These are phyloP conservation scores for Palloptera scutellata DNA, from an alignment of 2,888 invertebrate species.

Conservation along the genomic window DNA sequence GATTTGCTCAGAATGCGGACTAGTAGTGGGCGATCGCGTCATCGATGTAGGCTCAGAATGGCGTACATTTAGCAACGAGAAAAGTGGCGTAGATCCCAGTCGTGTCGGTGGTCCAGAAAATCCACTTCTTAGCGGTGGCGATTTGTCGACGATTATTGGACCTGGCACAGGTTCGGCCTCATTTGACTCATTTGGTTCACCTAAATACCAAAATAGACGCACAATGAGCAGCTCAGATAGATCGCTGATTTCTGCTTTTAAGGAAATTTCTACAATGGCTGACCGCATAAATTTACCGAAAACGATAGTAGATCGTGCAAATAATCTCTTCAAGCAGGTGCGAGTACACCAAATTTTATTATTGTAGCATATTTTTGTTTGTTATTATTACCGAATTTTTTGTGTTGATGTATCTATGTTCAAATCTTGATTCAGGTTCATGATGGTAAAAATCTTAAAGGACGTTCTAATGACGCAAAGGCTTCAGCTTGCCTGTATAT, in stretches of 20 bases:
- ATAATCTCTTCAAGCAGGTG: constrained; percentile 95
- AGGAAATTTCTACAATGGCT: constrained; percentile 98
- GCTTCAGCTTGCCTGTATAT: constrained; percentile 99
- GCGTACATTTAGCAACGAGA: constrained; percentile 99
- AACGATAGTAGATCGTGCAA: constrained; percentile 96
- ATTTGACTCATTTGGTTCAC: constrained; percentile 85
- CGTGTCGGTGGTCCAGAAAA: constrained; percentile 99
- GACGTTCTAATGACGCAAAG: constrained; percentile 96
- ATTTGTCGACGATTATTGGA: constrained; percentile 95
- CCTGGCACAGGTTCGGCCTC: constrained; percentile 80
- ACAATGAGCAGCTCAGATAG: constrained; percentile 94
- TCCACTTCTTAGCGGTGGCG: constrained; percentile 92
- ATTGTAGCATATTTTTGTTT: background rate
- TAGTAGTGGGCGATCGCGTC: constrained; percentile 98
- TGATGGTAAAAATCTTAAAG: constrained; percentile 94
- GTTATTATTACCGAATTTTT: background rate
- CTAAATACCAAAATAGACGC: constrained; percentile 77
- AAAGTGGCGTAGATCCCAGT: constrained; percentile 95
- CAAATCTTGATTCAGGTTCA: too few relatives aligned
- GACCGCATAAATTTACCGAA: constrained; percentile 96
- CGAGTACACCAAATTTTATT: background rate
- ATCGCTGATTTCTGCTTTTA: constrained; percentile 93
- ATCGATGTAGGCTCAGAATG: constrained; percentile 99
- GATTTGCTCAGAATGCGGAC: constrained; percentile 99
- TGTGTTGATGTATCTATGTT: background rate